Conservation (phyloP, 1,140 invertebrate genomes). For the Aricia agestis region DNA sequence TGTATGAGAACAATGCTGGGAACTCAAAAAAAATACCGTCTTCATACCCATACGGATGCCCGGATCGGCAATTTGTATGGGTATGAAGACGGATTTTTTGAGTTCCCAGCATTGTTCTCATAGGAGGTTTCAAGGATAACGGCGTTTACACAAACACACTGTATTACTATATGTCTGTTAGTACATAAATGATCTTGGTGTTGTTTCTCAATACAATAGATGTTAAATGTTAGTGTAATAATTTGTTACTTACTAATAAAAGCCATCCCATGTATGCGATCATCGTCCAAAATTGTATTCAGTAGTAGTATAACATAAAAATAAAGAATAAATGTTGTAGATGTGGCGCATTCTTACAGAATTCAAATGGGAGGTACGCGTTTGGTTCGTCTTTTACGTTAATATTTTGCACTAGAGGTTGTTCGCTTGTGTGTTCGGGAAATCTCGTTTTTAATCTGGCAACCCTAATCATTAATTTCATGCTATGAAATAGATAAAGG, state of each 20-base stretch:
- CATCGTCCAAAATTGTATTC: not conserved
- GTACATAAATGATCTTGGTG: too few relatives aligned
- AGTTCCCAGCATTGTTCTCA: too few relatives aligned
- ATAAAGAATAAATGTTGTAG: not conserved
- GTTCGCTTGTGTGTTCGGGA: not conserved
- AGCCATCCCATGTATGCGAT: too few relatives aligned
- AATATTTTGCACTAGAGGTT: conserved; percentile 2
- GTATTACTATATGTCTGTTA: too few relatives aligned
- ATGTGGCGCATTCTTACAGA: conserved; percentile 9
- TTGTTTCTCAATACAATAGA: not conserved
- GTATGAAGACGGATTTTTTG: too few relatives aligned
- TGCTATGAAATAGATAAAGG: not conserved
- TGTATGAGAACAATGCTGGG: too few relatives aligned
- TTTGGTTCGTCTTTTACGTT: conserved; percentile 7
- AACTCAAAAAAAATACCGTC: too few relatives aligned
- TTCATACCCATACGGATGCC: too few relatives aligned
- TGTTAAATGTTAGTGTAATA: not conserved
- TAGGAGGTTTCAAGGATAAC: too few relatives aligned
- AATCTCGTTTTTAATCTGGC: conserved; percentile 2
- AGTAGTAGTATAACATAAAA: not conserved
- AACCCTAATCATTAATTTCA: not conserved
- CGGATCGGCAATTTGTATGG: too few relatives aligned
- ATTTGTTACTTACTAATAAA: too few relatives aligned
- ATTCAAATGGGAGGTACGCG: conserved; percentile 7
- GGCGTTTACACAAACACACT: too few relatives aligned